Evolutionary conservation across 2,888 invertebrate genomes (phyloP), one percentile per base, ranked within the genome.

Genomic region (Acrocyrtus sp.): DNA sequence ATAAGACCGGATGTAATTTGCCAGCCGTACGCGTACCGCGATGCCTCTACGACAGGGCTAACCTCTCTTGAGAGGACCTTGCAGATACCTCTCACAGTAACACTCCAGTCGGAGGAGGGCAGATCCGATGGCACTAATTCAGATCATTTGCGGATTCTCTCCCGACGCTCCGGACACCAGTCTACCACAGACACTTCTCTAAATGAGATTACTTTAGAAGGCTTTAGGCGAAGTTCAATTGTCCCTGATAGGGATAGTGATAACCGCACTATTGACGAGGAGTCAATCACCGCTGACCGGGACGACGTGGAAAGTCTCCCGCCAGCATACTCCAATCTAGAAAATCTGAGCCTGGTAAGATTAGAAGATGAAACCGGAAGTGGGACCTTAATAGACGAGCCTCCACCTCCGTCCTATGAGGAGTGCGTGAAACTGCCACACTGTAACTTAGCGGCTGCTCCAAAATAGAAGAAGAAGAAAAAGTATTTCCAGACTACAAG

Each of bases 1-100:
- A 73, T 77, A 12, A 73, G 70, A 22, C 62, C 75, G 45, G 61
- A 68, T 24, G 69, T 75, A 26, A 72, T 77, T 12, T 75, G 75
- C 45, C 75, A 75, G 50, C 70, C 75, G 1, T 77, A 77, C 51
- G 74, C 75, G 15, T 77, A 77, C 51, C 73, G 75, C 12, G 77
- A 77, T 66, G 73, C 73, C 4, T 65, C 70, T 24, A 75, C 73
- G 51, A 77, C 77, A n/a, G 77, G 77, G 62, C 70, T 77, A 73
- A 70, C 75, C 47, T 29, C n/a, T n/a, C n/a, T n/a, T n/a, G n/a
- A n/a, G n/a, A n/a, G n/a, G n/a, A n/a, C n/a, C 60, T 77, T 2
- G 74, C 75, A 34, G 73, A 75, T 56, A 22, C 77, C 77, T 5
- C 54, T 77, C 1, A 62, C 74, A 15, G 67, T 75, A 27, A 67